phyloP scores from a whole-genome alignment of 2,797 vertebrate species.

The Podarcis siculus region DNA sequence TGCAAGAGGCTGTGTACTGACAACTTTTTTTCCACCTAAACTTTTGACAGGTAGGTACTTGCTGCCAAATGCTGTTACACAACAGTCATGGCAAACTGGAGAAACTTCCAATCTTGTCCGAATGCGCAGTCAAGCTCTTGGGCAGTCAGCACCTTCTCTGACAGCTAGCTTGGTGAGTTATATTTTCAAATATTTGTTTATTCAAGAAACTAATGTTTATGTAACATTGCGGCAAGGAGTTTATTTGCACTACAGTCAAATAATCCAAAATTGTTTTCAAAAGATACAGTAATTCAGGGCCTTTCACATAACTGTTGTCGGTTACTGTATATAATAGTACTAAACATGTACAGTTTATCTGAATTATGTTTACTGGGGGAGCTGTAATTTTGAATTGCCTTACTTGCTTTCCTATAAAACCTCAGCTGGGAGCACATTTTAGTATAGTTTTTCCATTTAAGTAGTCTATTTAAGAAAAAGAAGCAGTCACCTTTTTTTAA shows the following conservation, averaged over 20 bases:
- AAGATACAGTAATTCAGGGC: background rate
- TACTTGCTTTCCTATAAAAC: conserved; percentile 37
- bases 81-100: conserved; percentile 78
- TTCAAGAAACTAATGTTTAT: background rate
- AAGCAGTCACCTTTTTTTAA: background rate
- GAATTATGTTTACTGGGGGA: conserved; percentile 11
- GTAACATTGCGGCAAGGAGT: fast-evolving
- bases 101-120: conserved; percentile 93
- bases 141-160: conserved; percentile 94
- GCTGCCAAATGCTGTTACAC: conserved; percentile 79
- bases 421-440: conserved; percentile 16
- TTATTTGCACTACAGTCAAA: background rate
- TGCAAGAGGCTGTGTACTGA: conserved; percentile 15
- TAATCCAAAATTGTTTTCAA: conserved; percentile 16
- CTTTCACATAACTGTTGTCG: conserved; percentile 12
- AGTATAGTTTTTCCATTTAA: conserved; percentile 34
- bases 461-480: conserved; percentile 18
- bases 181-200: conserved; percentile 15
- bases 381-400: conserved; percentile 37
- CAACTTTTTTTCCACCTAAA: conserved; percentile 33
- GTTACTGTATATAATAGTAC: background rate
- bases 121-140: conserved; percentile 89
- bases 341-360: conserved; percentile 27
- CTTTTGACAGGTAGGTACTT: conserved; percentile 89
- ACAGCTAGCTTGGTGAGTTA: conserved; percentile 90